A percentile compares a stretch with the other conserved stretches of the same genome.
Evolutionary conservation across 2,113 vertebrate species (phyloP).

Genomic region (Amblyornis subalaris): DNA sequence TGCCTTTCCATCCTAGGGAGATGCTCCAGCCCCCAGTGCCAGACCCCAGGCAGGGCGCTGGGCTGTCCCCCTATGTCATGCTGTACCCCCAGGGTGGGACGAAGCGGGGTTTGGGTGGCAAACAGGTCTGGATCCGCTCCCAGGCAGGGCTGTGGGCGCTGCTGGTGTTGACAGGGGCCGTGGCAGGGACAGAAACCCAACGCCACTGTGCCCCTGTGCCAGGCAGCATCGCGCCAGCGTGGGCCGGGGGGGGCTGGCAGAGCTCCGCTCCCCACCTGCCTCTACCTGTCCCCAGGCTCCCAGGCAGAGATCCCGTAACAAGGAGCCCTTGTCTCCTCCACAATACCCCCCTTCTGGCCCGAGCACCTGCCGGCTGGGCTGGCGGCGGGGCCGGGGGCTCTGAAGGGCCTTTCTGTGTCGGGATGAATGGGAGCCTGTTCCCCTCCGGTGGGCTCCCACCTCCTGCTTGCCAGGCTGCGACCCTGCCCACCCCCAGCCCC

Average conservation of each 20-base stretch:
- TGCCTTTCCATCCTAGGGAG: neutral
- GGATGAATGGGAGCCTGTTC: slow-evolving; percentile 56
- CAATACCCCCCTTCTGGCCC: neutral
- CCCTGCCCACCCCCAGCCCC: neutral
- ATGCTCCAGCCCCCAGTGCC: neutral
- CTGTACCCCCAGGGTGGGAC: fast-evolving
- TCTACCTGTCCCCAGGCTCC: slow-evolving; percentile 27
- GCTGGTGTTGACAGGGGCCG: neutral
- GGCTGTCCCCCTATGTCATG: neutral
- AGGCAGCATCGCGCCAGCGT: fast-evolving
- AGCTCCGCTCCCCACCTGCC: slow-evolving; percentile 7
- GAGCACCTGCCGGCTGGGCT: slow-evolving; percentile 16
- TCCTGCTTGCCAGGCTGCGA: neutral
- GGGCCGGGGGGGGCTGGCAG: neutral
- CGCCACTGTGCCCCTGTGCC: fast-evolving
- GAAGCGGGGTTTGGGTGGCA: neutral
- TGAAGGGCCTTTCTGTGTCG: slow-evolving; percentile 24
- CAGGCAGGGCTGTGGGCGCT: neutral
- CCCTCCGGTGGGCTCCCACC: slow-evolving; percentile 22
- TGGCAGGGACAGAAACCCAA: neutral
- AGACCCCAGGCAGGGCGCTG: fast-evolving
- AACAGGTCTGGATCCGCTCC: fast-evolving
- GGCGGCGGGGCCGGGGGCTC: neutral
- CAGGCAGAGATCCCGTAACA: neutral
- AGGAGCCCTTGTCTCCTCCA: slow-evolving; percentile 49